These are phyloP conservation scores for Phenacoccus solenopsis DNA, from an alignment of 1,140 invertebrate genomes.

Conservation along the genomic window DNA sequence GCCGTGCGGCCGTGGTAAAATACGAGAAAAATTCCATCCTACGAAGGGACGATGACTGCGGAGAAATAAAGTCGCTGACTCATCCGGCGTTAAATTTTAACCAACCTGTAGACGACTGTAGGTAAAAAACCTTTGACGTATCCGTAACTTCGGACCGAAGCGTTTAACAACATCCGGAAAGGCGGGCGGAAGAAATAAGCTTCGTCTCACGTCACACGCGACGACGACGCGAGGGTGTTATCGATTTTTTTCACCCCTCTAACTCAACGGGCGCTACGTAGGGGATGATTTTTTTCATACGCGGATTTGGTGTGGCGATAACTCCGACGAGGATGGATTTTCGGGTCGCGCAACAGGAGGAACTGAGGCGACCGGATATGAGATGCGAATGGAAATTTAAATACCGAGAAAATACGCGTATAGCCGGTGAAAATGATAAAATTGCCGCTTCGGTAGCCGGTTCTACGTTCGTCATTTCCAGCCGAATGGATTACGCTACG, in stretches of 20 bases:
- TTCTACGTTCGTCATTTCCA: too few relatives aligned
- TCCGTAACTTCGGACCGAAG: neutral
- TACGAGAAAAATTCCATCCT: neutral
- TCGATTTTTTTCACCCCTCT: neutral
- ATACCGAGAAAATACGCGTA: neutral
- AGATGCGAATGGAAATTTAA: too few relatives aligned
- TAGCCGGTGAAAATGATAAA: neutral
- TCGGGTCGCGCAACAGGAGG: too few relatives aligned
- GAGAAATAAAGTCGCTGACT: neutral
- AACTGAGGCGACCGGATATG: too few relatives aligned
- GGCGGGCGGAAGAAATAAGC: neutral
- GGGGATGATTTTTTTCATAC: too few relatives aligned
- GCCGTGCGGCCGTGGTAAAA: neutral
- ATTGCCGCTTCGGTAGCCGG: neutral
- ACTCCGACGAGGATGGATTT: too few relatives aligned
- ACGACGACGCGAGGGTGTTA: neutral
- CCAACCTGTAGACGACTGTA: too few relatives aligned
- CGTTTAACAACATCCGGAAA: conserved; percentile 1
- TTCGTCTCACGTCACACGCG: neutral
- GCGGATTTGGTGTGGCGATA: too few relatives aligned
- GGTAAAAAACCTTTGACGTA: neutral
- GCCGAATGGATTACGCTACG: too few relatives aligned
- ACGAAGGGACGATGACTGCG: neutral
- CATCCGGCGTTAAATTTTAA: neutral
- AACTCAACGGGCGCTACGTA: neutral